Percentiles rank a stretch among this genome's conserved stretches.
These are phyloP conservation scores for Enteromius paludinosus DNA, from an alignment of 2,797 vertebrate genomes.

Conservation along the genomic window DNA sequence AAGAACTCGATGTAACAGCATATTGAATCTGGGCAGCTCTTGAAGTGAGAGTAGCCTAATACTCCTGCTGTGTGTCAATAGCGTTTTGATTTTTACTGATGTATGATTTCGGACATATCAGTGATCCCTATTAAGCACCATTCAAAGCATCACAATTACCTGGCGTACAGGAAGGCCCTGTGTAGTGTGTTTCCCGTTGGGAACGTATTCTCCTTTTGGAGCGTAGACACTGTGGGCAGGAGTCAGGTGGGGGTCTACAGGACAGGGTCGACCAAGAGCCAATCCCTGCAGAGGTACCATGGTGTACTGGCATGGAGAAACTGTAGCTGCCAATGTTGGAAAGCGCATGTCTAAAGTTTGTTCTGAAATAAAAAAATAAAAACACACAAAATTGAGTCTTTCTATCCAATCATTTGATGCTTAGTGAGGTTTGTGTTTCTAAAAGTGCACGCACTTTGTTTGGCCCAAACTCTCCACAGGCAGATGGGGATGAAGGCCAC, in stretches of 20 bases:
- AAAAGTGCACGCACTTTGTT: constrained; percentile 87
- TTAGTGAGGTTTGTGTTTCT: neutral
- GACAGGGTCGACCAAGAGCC: constrained; percentile 82
- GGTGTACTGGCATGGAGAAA: constrained; percentile 93
- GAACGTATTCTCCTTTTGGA: constrained; percentile 69
- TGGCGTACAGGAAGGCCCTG: constrained; percentile 80
- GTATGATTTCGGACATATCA: neutral
- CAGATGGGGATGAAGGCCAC: constrained; percentile 97
- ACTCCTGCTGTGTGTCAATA: neutral
- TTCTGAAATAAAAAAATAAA: constrained; percentile 79
- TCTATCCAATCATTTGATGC: neutral
- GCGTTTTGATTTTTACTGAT: neutral
- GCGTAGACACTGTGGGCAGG: constrained; percentile 72
- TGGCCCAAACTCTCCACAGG: constrained; percentile 96
- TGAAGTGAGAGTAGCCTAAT: neutral
- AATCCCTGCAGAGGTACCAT: constrained; percentile 93
- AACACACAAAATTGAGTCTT: neutral
- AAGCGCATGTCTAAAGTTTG: constrained; percentile 91
- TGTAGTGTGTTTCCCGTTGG: constrained; percentile 79
- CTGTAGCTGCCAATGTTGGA: constrained; percentile 80
- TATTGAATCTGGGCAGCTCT: neutral
- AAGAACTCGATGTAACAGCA: neutral
- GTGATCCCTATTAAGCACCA: neutral
- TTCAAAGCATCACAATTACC: constrained; percentile 71
- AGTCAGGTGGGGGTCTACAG: constrained; percentile 74